Evolutionary conservation across 1,140 invertebrate species (phyloP).

Genomic region (Drosophila subpulchrella): DNA sequence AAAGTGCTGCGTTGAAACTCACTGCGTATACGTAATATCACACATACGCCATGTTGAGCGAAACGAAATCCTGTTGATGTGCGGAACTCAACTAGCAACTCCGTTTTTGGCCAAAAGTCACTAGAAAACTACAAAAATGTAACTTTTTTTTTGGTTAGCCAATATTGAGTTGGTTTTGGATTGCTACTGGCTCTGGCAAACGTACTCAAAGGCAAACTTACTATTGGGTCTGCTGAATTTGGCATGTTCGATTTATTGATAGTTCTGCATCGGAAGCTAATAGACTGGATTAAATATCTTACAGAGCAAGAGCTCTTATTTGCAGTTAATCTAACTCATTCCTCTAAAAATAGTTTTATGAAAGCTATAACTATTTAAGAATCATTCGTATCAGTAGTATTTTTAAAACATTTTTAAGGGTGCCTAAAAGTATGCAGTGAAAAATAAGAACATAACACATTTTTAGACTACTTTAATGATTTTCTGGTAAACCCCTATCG

Average conservation of each 20-base stretch:
- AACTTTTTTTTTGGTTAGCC: slow-evolving; percentile 42
- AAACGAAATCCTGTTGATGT: slow-evolving; percentile 39
- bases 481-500: no score
- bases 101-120: slow-evolving; percentile 15
- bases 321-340: neutral
- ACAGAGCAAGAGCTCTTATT: neutral
- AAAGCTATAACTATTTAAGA: no score
- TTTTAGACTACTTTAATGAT: no score
- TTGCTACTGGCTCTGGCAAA: slow-evolving; percentile 14
- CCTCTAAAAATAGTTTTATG: neutral
- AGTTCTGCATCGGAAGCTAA: slow-evolving; percentile 21
- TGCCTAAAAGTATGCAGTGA: no score
- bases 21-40: slow-evolving; percentile 45
- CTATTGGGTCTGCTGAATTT: slow-evolving; percentile 22
- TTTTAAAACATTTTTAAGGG: no score
- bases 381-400: no score
- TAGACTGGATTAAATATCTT: slow-evolving; percentile 26
- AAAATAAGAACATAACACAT: no score
- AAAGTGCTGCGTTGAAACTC: slow-evolving; percentile 37
- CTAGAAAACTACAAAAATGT: slow-evolving; percentile 22
- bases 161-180: slow-evolving; percentile 49
- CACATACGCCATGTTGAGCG: slow-evolving; percentile 30
- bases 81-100: slow-evolving; percentile 15
- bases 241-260: slow-evolving; percentile 40
- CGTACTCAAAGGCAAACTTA: slow-evolving; percentile 16